These are phyloP conservation scores for Echinops telfairi DNA, from an alignment of 2,113 vertebrate species.

Conservation along the genomic window DNA sequence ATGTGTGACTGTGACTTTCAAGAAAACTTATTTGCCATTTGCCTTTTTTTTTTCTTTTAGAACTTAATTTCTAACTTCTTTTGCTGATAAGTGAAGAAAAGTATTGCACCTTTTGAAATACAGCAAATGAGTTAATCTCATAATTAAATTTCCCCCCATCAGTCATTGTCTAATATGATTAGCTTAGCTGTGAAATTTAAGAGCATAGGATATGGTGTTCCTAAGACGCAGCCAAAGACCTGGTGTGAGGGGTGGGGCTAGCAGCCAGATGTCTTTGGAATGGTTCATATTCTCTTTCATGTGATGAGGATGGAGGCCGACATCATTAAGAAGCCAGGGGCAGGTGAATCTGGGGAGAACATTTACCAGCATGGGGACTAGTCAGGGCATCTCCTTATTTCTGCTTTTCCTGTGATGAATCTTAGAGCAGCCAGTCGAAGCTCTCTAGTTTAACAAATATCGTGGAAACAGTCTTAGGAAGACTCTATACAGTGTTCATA, in stretches of 20 bases:
- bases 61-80: constrained; percentile 80
- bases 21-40: constrained; percentile 83
- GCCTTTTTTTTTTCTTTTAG: constrained; percentile 26
- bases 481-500: constrained; percentile 88
- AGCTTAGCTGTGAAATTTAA: constrained; percentile 53
- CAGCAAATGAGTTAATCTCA: constrained; percentile 68
- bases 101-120: constrained; percentile 80
- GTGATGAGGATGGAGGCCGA: constrained; percentile 76
- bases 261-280: constrained; percentile 72
- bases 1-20: constrained; percentile 81
- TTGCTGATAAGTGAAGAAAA: constrained; percentile 77
- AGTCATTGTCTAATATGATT: constrained; percentile 70
- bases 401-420: constrained; percentile 81
- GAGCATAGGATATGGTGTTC: constrained; percentile 36
- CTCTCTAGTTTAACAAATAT: constrained; percentile 87
- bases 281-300: constrained; percentile 72
- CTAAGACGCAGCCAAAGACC: constrained; percentile 58
- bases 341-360: constrained; percentile 68
- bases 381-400: constrained; percentile 80
- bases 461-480: constrained; percentile 85
- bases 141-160: constrained; percentile 68
- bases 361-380: constrained; percentile 84
- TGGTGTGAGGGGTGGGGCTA: constrained; percentile 74
- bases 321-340: constrained; percentile 75
- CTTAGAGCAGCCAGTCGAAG: constrained; percentile 81